These are phyloP conservation scores for Macrosoma leucophasiata DNA, from an alignment of 2,888 invertebrate species.

Conservation along the genomic window DNA sequence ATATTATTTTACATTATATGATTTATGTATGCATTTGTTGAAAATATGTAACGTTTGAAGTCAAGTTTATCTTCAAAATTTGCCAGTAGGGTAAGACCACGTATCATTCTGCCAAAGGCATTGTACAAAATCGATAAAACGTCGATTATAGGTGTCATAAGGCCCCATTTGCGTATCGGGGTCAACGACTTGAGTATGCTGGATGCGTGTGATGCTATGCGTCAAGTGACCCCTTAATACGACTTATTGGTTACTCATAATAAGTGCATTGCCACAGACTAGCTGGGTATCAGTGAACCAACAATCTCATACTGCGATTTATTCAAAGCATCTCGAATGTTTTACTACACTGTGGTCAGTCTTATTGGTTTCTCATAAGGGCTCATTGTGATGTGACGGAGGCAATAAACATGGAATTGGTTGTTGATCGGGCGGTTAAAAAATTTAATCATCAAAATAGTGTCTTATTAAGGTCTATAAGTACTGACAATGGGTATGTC, in stretches of 20 bases:
- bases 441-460: slow-evolving; percentile 38
- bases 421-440: slow-evolving; percentile 32
- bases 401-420: slow-evolving; percentile 35
- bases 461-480: slow-evolving; percentile 36
- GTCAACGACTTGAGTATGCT: slow-evolving; percentile 65
- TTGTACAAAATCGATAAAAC: slow-evolving; percentile 28
- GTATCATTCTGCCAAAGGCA: too few relatives aligned
- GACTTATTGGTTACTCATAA: slow-evolving; percentile 70
- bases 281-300: too few relatives aligned
- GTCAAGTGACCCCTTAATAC: slow-evolving; percentile 69
- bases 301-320: slow-evolving; percentile 16
- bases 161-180: slow-evolving; percentile 56
- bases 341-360: slow-evolving; percentile 25
- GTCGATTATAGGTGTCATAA: slow-evolving; percentile 36
- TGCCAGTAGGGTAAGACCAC: too few relatives aligned
- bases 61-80: too few relatives aligned
- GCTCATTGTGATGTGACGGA: slow-evolving; percentile 33
- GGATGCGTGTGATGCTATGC: slow-evolving; percentile 56
- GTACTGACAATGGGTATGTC: too few relatives aligned
- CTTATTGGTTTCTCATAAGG: slow-evolving; percentile 36
- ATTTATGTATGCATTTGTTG: too few relatives aligned
- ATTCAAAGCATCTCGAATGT: slow-evolving; percentile 19
- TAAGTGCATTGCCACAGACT: slow-evolving; percentile 47
- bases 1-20: too few relatives aligned
- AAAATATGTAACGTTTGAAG: too few relatives aligned